Base-by-base conservation (phyloP, 2,113 vertebrate genomes). In the Phalacrocorax carbo region DNA sequence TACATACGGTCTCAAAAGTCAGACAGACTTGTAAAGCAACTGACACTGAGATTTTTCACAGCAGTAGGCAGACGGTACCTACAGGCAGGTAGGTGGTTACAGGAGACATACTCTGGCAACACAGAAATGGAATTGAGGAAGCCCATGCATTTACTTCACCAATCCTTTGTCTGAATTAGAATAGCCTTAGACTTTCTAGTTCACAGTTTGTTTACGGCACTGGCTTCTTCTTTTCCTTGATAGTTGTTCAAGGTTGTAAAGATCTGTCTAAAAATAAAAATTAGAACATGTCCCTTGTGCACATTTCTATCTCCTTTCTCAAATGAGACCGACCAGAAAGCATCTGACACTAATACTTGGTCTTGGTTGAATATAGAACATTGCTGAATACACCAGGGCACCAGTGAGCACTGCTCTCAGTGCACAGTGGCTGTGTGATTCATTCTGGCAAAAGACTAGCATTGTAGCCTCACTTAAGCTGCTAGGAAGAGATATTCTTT, bases 221-320 rank as follows among this genome's bases (percentile, higher is more conserved):
- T 36, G 38, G 11, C 61, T 94, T 54, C 52, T 66, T 55, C 87
- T 91, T 96, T 86, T 86, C 68, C 73, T 44, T 91, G 48, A 86
- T 82, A 64, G 65, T 40, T 85, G 65, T 89, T 96, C 96, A 93
- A 96, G 88, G 92, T 96, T 89, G 73, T 72, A 57, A 88, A 79
- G 83, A 91, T 85, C 80, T 72, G 9, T 80, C 94, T 97, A 92
- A 97, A 97, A 96, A 96, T 94, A 96, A 96, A 84, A 96, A 96
- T 82, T 20, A 92, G 96, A 91, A 42, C 84, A 19, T 10, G 65
- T 94, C 97, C 88, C 93, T 65, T 27, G 34, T 58, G 93, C 61
- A 36, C 70, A 44, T 84, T 94, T 96, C 86, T 93, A 81, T 87
- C 77, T 96, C 69, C 88, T 75, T 94, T 83, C 83, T 96, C 70